A percentile compares a stretch with the other conserved stretches of the same genome.
Conservation (phyloP, 2,888 invertebrate genomes). For the Lochmaea crataegi region DNA sequence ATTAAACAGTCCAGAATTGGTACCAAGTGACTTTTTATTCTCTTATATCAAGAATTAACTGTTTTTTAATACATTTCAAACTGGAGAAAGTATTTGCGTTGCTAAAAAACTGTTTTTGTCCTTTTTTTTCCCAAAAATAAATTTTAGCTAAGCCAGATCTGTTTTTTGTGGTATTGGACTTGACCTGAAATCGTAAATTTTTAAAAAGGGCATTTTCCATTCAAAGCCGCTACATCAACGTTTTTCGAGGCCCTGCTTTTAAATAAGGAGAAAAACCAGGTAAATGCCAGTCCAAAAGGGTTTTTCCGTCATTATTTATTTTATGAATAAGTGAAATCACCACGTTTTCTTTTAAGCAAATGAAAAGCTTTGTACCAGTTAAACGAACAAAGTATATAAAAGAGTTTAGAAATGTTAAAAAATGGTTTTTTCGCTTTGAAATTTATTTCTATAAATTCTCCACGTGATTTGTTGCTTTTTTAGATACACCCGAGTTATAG, state of each 20-base stretch:
- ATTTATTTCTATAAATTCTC: neutral
- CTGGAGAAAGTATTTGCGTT: too few relatives aligned
- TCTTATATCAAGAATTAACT: too few relatives aligned
- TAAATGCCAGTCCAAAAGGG: neutral
- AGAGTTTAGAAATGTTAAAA: neutral
- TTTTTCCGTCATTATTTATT: neutral
- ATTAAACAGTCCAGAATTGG: too few relatives aligned
- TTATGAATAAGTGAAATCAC: neutral
- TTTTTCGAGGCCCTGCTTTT: neutral
- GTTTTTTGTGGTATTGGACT: constrained; percentile 1
- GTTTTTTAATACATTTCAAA: too few relatives aligned
- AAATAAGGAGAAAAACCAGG: neutral
- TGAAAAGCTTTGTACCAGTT: neutral
- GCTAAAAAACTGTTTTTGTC: too few relatives aligned
- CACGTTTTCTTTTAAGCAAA: neutral
- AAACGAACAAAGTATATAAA: neutral
- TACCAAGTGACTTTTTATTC: too few relatives aligned
- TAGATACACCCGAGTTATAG: constrained; percentile 55
- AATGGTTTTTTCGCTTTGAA: neutral
- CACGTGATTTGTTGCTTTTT: constrained; percentile 37
- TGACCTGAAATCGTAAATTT: neutral
- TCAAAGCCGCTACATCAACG: neutral
- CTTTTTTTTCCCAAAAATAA: too few relatives aligned
- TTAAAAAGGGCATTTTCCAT: constrained; percentile 6
- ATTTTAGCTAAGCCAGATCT: neutral